Conservation (phyloP, 2,888 invertebrate genomes). For the Notodonta dromedarius region DNA sequence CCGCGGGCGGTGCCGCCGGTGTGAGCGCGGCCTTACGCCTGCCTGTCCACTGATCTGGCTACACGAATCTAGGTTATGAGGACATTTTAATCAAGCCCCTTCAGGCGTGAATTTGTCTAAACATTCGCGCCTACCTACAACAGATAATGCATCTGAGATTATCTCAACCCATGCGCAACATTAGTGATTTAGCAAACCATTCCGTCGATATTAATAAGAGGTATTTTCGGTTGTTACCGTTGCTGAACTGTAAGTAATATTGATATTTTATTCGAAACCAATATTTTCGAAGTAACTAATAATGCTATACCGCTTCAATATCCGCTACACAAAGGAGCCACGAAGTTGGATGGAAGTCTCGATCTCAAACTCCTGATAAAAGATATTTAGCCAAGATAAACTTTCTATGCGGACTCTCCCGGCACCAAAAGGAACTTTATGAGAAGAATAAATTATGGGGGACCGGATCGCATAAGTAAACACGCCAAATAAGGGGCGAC, state of each 20-base stretch:
- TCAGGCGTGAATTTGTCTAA: conserved; percentile 33
- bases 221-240: not conserved
- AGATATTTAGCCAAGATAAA: conserved; percentile 53
- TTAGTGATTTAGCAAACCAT: no score
- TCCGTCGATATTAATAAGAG: not conserved
- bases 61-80: conserved; percentile 52
- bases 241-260: not conserved
- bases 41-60: conserved; percentile 57
- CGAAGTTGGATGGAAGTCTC: conserved; percentile 42
- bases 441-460: conserved; percentile 55
- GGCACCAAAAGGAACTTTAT: conserved; percentile 45
- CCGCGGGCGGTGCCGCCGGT: conserved; percentile 35
- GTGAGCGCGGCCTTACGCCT: conserved; percentile 47
- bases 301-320: conserved; percentile 18
- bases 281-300: conserved; percentile 23
- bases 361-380: conserved; percentile 40
- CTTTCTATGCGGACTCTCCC: conserved; percentile 47
- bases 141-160: conserved; percentile 1
- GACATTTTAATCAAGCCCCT: conserved; percentile 34
- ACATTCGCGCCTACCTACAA: conserved; percentile 14
- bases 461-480: conserved; percentile 44
- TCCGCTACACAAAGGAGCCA: conserved; percentile 28
- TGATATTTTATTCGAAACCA: not conserved
- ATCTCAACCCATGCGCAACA: not conserved
- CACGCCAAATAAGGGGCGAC: conserved; percentile 54